Conservation (phyloP, 2,113 vertebrate species). For the Aptenodytes patagonicus region DNA sequence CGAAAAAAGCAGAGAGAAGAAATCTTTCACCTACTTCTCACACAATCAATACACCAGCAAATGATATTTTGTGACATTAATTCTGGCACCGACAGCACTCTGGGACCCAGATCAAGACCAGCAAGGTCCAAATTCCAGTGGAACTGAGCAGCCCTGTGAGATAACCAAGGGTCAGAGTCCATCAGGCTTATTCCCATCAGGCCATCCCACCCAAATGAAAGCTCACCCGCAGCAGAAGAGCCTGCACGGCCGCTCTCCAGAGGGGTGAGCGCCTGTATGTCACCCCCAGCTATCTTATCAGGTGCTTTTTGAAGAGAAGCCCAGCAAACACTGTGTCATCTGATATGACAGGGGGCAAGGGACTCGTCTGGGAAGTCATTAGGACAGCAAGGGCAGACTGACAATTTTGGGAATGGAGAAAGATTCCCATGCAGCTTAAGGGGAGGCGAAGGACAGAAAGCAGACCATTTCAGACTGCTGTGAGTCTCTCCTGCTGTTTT, state of each 20-base stretch:
- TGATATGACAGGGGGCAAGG: not conserved
- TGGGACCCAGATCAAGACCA: not conserved
- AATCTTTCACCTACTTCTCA: constrained; percentile 35
- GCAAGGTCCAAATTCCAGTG: constrained; percentile 17
- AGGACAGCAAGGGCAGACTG: not conserved
- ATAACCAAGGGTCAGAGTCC: not conserved
- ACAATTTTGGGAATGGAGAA: not conserved
- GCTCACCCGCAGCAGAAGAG: not conserved
- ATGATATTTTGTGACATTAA: not conserved
- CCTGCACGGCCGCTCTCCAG: not conserved
- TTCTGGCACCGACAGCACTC: not conserved
- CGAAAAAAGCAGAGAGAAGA: not conserved
- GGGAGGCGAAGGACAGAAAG: not conserved
- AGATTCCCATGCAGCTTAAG: not conserved
- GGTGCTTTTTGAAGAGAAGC: not conserved
- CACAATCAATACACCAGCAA: not conserved
- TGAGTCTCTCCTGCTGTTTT: not conserved
- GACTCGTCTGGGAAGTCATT: not conserved
- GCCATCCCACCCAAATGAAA: not conserved
- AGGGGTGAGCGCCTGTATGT: not conserved
- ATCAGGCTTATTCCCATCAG: not conserved
- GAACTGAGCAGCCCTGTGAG: not conserved
- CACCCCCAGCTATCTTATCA: not conserved
- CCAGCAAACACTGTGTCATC: not conserved
- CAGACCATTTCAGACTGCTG: not conserved